A percentile compares a stretch with the other conserved stretches of the same genome.
Evolutionary conservation across 1,140 invertebrate genomes (phyloP).

Genomic region (Sycophila sp.): DNA sequence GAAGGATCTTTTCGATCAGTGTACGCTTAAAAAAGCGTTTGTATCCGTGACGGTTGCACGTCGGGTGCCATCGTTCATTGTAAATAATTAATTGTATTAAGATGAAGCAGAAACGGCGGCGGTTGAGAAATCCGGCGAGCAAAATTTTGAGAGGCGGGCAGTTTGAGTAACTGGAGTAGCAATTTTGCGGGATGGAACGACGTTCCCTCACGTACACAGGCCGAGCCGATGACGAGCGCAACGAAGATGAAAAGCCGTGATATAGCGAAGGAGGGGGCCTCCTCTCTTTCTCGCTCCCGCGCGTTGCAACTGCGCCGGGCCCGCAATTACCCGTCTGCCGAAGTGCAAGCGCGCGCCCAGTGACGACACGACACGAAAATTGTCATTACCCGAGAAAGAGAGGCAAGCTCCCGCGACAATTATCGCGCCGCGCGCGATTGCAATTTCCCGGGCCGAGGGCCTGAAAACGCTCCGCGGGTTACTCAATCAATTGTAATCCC

Average conservation of each 20-base stretch:
- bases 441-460: conserved; percentile 59
- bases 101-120: background rate
- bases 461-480: conserved; percentile 64
- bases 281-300: no score
- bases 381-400: conserved; percentile 56
- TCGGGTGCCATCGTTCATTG: background rate
- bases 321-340: conserved; percentile 47
- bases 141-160: background rate
- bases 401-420: conserved; percentile 56
- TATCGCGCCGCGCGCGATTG: conserved; percentile 64
- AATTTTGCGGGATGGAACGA: conserved; percentile 6
- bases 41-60: background rate
- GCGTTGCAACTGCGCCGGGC: conserved; percentile 55
- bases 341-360: no score
- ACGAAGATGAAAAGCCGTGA: no score
- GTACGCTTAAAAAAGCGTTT: no score
- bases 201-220: conserved; percentile 38
- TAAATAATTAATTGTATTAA: no score
- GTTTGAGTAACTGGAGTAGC: conserved; percentile 20
- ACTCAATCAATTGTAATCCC: conserved; percentile 64
- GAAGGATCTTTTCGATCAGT: no score
- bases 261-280: no score
- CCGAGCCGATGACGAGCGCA: conserved; percentile 55
- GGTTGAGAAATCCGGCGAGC: background rate
- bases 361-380: conserved; percentile 65